These are phyloP conservation scores for Murina feae DNA, from an alignment of 2,113 vertebrate species.

Conservation along the genomic window DNA sequence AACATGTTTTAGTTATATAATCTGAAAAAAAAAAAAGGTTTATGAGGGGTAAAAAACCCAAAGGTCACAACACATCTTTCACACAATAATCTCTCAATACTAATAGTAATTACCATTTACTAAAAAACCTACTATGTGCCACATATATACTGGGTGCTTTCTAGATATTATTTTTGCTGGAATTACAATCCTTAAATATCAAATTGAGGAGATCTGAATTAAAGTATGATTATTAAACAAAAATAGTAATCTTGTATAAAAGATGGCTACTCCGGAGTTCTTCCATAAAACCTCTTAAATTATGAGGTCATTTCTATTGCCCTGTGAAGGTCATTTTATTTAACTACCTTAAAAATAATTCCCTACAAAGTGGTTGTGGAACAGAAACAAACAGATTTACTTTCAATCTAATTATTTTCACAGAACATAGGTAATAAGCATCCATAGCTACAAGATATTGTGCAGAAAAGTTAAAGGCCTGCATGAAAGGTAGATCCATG, in stretches of 20 bases:
- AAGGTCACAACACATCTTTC: neutral
- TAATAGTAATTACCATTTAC: neutral
- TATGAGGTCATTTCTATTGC: neutral
- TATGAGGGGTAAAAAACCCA: neutral
- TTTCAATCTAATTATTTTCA: neutral
- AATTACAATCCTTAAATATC: conserved; percentile 20
- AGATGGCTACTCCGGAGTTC: neutral
- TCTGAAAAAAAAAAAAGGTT: neutral
- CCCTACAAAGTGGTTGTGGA: neutral
- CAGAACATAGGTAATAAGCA: neutral
- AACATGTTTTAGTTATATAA: neutral
- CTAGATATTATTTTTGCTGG: neutral
- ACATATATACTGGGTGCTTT: neutral
- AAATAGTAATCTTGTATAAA: neutral
- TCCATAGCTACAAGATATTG: neutral
- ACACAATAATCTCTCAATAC: neutral
- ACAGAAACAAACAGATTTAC: neutral
- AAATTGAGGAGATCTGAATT: neutral
- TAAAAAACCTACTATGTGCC: neutral
- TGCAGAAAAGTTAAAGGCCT: neutral
- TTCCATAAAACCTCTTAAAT: neutral
- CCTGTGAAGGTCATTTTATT: neutral
- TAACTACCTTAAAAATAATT: conserved; percentile 5
- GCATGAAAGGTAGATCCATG: neutral
- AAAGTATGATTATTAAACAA: neutral